Conservation (phyloP, 2,113 vertebrate genomes). For the Verasper variegatus region DNA sequence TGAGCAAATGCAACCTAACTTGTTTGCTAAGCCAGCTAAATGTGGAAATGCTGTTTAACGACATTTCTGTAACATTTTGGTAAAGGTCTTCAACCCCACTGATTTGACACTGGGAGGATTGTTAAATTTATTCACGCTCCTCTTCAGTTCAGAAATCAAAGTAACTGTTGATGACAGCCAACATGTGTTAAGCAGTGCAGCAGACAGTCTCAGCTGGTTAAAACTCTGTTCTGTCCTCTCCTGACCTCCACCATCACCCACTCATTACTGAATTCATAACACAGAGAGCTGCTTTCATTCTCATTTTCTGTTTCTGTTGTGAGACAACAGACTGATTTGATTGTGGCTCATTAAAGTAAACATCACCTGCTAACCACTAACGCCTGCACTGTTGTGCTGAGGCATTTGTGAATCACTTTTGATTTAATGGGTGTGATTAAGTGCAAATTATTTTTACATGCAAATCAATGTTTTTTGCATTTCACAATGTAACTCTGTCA, state of each 20-base stretch:
- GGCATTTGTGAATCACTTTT: background rate
- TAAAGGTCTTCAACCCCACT: no score
- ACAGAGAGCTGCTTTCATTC: background rate
- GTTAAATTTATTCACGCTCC: no score
- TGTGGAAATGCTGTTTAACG: no score
- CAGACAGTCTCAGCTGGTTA: background rate
- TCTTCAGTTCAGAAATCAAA: no score
- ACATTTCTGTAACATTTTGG: no score
- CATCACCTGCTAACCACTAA: background rate
- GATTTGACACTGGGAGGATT: no score
- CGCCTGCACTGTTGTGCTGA: background rate
- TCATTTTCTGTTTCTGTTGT: background rate
- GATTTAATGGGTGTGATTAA: background rate
- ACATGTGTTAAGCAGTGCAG: background rate
- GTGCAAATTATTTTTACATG: no score
- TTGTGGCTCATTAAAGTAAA: background rate
- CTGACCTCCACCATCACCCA: background rate
- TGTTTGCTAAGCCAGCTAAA: background rate
- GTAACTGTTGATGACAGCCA: background rate
- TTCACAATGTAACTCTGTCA: no score
- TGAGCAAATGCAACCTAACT: no score
- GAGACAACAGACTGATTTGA: background rate
- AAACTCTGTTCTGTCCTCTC: background rate
- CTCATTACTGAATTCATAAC: background rate
- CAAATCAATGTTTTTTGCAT: no score